phyloP scores from a whole-genome alignment of 64 coral and sea anemone genomes.

The Montipora foliosa region DNA sequence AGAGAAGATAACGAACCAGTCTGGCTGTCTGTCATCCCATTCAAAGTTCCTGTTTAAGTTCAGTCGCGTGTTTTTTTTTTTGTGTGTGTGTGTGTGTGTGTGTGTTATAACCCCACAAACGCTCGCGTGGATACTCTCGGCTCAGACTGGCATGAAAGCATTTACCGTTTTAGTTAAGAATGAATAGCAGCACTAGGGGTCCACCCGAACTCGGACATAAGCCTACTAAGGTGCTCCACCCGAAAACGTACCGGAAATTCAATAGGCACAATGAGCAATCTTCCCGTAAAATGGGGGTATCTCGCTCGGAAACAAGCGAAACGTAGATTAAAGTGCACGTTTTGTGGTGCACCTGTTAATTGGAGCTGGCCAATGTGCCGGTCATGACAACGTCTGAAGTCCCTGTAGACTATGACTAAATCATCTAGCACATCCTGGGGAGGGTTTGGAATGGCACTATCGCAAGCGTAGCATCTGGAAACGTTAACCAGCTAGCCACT shows the following conservation, averaged over 20 bases:
- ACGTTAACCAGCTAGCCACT: background rate
- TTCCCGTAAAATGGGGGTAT: conserved; percentile 42
- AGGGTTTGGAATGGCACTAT: background rate
- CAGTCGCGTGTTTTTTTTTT: too few relatives aligned
- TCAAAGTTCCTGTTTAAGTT: too few relatives aligned
- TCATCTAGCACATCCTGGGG: too few relatives aligned
- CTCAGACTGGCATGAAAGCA: too few relatives aligned
- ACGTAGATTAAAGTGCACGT: conserved; percentile 49
- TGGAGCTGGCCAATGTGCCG: background rate
- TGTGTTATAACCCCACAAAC: too few relatives aligned
- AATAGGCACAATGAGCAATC: background rate
- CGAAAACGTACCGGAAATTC: conserved; percentile 34
- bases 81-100: too few relatives aligned
- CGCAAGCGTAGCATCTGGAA: background rate
- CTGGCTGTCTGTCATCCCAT: too few relatives aligned
- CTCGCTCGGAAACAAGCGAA: background rate
- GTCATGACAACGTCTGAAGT: background rate
- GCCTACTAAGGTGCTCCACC: conserved; percentile 30
- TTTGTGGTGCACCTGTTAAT: conserved; percentile 1
- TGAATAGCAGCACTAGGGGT: background rate
- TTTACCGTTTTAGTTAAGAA: too few relatives aligned
- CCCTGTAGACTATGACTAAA: background rate
- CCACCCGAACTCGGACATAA: conserved; percentile 52
- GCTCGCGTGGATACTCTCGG: too few relatives aligned
- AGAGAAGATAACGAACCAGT: too few relatives aligned